Base-by-base conservation (phyloP, 1,140 invertebrate species). In the Apis mellifera region DNA sequence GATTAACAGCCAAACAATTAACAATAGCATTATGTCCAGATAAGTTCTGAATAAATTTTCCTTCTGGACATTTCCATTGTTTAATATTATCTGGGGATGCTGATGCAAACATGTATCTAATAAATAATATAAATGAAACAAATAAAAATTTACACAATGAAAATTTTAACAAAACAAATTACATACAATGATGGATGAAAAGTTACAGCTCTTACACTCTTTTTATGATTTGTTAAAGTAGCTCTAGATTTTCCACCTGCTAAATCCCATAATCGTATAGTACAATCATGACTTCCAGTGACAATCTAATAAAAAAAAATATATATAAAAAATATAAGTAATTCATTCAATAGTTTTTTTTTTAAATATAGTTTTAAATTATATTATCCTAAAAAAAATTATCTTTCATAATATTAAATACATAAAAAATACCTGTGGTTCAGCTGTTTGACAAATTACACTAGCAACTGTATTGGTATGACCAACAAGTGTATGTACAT, bases 1-100 rank as follows among this genome's bases (percentile, higher is more conserved):
- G 95, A 94, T 99, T 99, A 0, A 98, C 96, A 13, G 98, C 98
- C 90, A 99, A 95, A 89, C 98, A 98, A 93, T 99, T 99, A 1
- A 99, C 96, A 83, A 99, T 99, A 0, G 99, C 97, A 94, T 99
- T 99, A 91, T 99, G 99, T 0, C 99, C 99, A 1, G 97, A 97
- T 60, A 99, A 94, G 94, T 99, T 99, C 93, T 99, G 99, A 81
- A 99, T 97, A 91, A 99, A 99, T 91, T 98, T 98, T 5, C 99
- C 99, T 91, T 99, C 98, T 0, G 99, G 99, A 93, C 98, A 99
- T 92, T 98, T 98, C 99, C 99, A 99, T 92, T 99, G 98, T 93
- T 99, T 99, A 76, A 99, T 99, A 92, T 99, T 99, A 92, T 99
- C 99, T 0, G 99, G 98, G 1, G 98, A 99, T 1, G 98, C 99